These are phyloP conservation scores for Triplophysa rosa DNA, from an alignment of 2,113 vertebrate species.

Conservation along the genomic window DNA sequence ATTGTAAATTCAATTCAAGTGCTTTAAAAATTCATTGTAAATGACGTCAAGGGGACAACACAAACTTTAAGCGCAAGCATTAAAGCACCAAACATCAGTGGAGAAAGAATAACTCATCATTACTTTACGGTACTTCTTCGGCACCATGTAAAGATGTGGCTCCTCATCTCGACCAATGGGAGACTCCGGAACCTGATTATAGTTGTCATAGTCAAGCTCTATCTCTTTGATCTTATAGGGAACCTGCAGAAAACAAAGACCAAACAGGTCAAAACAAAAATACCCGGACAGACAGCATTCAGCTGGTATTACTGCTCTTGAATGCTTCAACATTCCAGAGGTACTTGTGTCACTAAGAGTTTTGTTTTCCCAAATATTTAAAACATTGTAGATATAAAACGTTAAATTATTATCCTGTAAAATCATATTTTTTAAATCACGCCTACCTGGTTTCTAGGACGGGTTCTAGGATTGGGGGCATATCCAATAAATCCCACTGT, in stretches of 20 bases:
- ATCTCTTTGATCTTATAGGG: slow-evolving; percentile 92
- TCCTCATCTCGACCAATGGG: slow-evolving; percentile 92
- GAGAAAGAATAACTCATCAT: background rate
- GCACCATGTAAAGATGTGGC: slow-evolving; percentile 93
- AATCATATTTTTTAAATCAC: background rate
- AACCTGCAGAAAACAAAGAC: slow-evolving; percentile 74
- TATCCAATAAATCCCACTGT: slow-evolving; percentile 98
- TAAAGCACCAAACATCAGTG: background rate
- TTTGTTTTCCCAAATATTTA: background rate
- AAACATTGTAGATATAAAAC: too few species aligned
- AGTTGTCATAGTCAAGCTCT: slow-evolving; percentile 91
- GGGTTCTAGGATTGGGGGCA: slow-evolving; percentile 91
- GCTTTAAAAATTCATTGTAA: too few species aligned
- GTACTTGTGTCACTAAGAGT: background rate
- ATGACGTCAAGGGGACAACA: background rate
- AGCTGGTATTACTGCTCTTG: background rate
- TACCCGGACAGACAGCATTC: background rate
- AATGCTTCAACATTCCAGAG: too few species aligned
- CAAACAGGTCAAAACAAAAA: background rate
- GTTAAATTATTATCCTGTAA: too few species aligned
- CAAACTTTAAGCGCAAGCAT: too few species aligned
- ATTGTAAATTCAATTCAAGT: background rate
- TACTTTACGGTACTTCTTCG: slow-evolving; percentile 98
- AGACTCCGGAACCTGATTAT: slow-evolving; percentile 93
- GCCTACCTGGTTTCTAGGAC: slow-evolving; percentile 89